Base-by-base conservation (phyloP, 1,140 invertebrate genomes). In the Drosophila repletoides region DNA sequence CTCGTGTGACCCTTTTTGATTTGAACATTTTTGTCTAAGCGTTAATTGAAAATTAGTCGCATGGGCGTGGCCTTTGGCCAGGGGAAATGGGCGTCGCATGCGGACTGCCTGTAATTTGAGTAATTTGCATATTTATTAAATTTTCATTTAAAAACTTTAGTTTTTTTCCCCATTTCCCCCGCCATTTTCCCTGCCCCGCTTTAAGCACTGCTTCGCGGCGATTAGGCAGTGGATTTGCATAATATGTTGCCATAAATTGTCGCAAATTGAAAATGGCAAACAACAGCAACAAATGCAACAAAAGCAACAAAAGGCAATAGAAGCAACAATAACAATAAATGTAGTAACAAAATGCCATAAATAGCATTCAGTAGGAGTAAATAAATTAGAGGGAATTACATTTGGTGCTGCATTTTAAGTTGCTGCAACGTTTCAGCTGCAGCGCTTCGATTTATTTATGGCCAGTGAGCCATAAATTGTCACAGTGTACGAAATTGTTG, bases 61-160 rank as follows among this genome's bases (percentile, higher is more conserved):
- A 29, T 60, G 60, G 75, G 80, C 59, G 67, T 55, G 41, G 5
- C 6, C 17, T 2, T 9, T 38, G 26, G 19, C n/a, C n/a, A 9
- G 36, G 68, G 77, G 77, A 76, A 70, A 46, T 65, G 74, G 79
- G 79, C 70, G 79, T 77, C 52, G 43, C 61, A 38, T 59, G 56
- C 63, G 58, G 55, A 43, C 60, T 19, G 28, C 9, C 41, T 14
- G 26, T 17, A 81, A 83, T 81, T 83, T 69, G 31, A 22, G 36
- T 7, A 80, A 84, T 86, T 84, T 84, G 75, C 79, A 84, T 84
- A 72, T 84, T 79, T 75, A 84, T 84, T 86, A 86, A 84, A 84
- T 72, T 84, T 86, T 71, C 74, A 84, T 84, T 83, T 77, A 77
- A 36, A 56, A 22, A 21, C 67, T n/a, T n/a, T n/a, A 43, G 40